Evolutionary conservation across 2,888 invertebrate genomes (phyloP).

Genomic region (Dryomyza anilis): DNA sequence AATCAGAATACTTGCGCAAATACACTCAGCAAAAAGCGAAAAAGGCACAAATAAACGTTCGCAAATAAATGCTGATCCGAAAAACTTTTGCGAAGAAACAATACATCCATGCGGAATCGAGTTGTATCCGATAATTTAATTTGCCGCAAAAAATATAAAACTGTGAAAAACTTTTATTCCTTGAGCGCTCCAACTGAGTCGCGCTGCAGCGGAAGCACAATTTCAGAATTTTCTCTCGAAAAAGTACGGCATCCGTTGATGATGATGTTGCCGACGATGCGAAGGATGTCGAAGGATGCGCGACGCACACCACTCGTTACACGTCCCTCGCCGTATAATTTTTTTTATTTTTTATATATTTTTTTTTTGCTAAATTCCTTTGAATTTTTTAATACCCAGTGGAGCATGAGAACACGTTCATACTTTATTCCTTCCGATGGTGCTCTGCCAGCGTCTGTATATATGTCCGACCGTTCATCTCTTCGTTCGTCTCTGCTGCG

Average conservation of each 20-base stretch:
- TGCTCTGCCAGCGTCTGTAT: not conserved
- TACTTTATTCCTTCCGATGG: constrained; percentile 40
- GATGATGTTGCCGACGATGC: not conserved
- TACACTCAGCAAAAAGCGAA: constrained; percentile 36
- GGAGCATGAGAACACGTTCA: constrained; percentile 41
- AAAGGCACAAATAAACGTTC: not conserved
- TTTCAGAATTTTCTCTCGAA: not conserved
- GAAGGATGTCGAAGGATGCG: not conserved
- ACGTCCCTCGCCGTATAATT: too few species aligned
- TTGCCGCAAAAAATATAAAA: constrained; percentile 32
- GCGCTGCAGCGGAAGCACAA: constrained; percentile 4
- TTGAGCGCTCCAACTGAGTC: not conserved
- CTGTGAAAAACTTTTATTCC: constrained; percentile 23
- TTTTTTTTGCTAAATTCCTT: constrained; percentile 25
- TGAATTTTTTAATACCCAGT: constrained; percentile 34
- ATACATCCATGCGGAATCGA: constrained; percentile 32
- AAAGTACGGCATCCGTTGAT: constrained; percentile 1
- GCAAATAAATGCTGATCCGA: constrained; percentile 35
- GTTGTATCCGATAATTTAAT: constrained; percentile 36
- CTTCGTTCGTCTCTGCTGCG: too few species aligned
- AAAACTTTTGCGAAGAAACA: constrained; percentile 33
- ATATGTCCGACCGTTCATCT: too few species aligned
- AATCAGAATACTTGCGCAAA: constrained; percentile 57
- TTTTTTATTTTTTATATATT: constrained; percentile 23
- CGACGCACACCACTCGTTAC: too few species aligned